Evolutionary conservation across 2,113 vertebrate genomes (phyloP).

Genomic region (Callithrix jacchus): DNA sequence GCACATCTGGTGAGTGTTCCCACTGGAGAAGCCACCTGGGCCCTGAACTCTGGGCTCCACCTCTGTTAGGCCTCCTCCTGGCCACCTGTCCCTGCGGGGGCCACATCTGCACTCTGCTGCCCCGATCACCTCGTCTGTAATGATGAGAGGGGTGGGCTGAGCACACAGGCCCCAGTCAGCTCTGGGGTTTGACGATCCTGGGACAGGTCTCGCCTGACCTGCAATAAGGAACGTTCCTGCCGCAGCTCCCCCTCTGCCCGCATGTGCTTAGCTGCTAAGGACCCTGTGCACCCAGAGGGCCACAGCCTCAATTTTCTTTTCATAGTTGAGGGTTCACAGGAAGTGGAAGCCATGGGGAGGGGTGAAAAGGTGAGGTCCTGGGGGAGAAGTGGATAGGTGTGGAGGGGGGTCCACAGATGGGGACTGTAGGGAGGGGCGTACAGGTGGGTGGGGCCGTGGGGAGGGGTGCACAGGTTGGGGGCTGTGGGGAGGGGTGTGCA

Average conservation of each 20-base stretch:
- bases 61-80: background rate
- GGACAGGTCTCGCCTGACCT: no score
- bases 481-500: rapidly evolving
- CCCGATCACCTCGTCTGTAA: background rate
- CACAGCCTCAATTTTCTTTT: background rate
- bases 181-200: background rate
- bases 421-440: no score
- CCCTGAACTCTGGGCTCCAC: rapidly evolving
- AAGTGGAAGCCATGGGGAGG: rapidly evolving
- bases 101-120: background rate
- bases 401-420: background rate
- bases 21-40: no score
- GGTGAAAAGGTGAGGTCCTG: background rate
- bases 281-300: background rate
- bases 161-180: background rate
- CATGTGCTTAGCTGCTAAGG: background rate
- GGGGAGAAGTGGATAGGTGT: background rate
- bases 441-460: background rate
- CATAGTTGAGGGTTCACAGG: no score
- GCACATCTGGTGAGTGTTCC: no score
- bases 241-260: no score
- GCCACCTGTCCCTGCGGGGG: background rate
- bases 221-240: no score
- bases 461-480: no score
- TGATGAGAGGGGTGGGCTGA: background rate